Evolutionary conservation across 2,888 invertebrate species (phyloP), one percentile per base, ranked within the genome.

Genomic region (Drosophila rubida): DNA sequence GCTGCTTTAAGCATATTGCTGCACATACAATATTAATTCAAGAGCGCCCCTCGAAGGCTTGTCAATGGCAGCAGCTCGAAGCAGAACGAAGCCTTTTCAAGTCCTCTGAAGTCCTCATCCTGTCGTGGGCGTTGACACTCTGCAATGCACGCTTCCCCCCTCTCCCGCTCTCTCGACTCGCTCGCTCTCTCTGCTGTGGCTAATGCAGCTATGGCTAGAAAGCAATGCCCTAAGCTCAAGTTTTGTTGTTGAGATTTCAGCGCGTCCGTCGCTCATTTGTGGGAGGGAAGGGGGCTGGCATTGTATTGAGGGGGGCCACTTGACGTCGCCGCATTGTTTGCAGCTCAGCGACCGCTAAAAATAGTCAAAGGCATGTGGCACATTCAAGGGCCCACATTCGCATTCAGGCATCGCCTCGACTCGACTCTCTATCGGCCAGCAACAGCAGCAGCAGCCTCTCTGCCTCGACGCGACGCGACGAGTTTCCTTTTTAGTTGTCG

Each of bases 311-410:
- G 48, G 44, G 53, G 74, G 69, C 69, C 75, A 80, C 79, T 80
- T 84, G 84, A 80, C 81, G 84, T 70, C 61, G 66, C 57, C 65
- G 75, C 84, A 80, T 80, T 80, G 79, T 80, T 80, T 78, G 78
- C 79, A 84, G 70, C 84, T 70, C 84, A 80, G 84, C 67, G 70
- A 51, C 71, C 78, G 85, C 85, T 80, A 84, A 84, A 84, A 84
- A 84, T 80, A 80, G 80, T 84, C 79, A 75, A 75, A 69, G 71
- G 79, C 80, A 81, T 68, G 74, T 66, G 73, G 60, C 54, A 73
- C 54, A 73, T 73, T 66, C 73, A 73, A 71, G 71, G 67, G 70
- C 41, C 73, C 54, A 66, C 73, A 66, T 59, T 44, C 51, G 50
- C 69, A 69, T 61, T 39, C 69, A 69, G 25, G 48, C 50, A 57